phyloP scores from a whole-genome alignment of 2,113 vertebrate genomes.

The Bubalus kerabau region DNA sequence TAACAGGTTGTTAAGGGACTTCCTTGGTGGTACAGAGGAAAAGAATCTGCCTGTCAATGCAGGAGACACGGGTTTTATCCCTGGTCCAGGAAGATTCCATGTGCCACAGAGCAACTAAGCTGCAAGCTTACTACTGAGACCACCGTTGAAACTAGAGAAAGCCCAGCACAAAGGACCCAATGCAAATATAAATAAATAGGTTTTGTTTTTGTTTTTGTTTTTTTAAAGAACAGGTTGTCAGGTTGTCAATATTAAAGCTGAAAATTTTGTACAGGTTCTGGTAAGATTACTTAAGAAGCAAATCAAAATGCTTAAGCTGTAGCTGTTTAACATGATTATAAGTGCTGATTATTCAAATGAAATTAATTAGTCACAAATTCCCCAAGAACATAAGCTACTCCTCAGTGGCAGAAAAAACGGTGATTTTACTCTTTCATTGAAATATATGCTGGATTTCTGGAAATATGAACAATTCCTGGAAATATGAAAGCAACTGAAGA shows the following conservation, averaged over 20 bases:
- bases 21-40: neutral
- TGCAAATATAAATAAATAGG: neutral
- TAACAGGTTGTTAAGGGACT: neutral
- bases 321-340: conserved; percentile 34
- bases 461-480: neutral
- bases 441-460: neutral
- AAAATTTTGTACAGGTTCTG: neutral
- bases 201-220: no score
- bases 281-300: conserved; percentile 24
- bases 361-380: conserved; percentile 36
- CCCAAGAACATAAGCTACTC: neutral
- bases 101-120: neutral
- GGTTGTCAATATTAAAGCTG: neutral
- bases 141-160: neutral
- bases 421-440: neutral
- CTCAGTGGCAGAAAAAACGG: neutral
- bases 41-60: neutral
- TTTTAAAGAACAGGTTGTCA: neutral
- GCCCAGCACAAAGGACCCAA: neutral
- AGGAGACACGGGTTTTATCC: neutral
- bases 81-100: neutral
- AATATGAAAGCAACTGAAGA: neutral
- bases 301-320: conserved; percentile 19
- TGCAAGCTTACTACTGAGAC: neutral
- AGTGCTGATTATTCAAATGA: conserved; percentile 43